phyloP scores from a whole-genome alignment of 1,140 invertebrate genomes.

The Cotesia vestalis region DNA sequence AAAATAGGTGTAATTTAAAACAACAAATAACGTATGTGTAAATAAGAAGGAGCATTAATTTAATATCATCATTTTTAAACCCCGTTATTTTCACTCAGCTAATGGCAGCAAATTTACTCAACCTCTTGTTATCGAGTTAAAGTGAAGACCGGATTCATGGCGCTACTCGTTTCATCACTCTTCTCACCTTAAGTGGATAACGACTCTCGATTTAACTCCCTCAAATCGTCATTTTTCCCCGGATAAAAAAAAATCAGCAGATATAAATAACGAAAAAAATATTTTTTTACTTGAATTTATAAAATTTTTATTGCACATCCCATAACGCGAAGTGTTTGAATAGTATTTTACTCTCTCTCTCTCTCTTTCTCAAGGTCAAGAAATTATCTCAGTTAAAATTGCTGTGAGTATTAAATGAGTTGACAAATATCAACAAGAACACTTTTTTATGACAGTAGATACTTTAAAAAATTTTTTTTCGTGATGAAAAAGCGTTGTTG shows the following conservation, averaged over 20 bases:
- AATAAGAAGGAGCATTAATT: constrained; percentile 46
- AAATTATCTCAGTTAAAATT: too few species aligned
- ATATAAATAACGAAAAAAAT: not conserved
- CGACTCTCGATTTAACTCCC: constrained; percentile 30
- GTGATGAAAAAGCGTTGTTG: too few species aligned
- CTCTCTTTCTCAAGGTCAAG: too few species aligned
- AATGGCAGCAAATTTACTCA: constrained; percentile 64
- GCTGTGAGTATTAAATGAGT: too few species aligned
- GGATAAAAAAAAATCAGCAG: not conserved
- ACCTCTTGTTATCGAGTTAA: constrained; percentile 54
- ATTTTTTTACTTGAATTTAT: not conserved
- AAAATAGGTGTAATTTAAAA: not conserved
- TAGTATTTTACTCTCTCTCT: too few species aligned
- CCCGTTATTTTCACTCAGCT: constrained; percentile 60
- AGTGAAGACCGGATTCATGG: constrained; percentile 27
- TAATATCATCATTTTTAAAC: constrained; percentile 51
- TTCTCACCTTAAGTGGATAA: constrained; percentile 32
- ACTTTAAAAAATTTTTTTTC: too few species aligned
- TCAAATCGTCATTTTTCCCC: constrained; percentile 20
- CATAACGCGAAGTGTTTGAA: too few species aligned
- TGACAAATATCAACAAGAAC: too few species aligned
- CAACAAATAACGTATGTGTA: not conserved
- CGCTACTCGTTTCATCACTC: constrained; percentile 36
- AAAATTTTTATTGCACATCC: too few species aligned
- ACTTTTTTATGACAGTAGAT: too few species aligned